Evolutionary conservation across 1,140 invertebrate genomes (phyloP), one percentile per base, ranked within the genome.

Genomic region (Battus philenor): DNA sequence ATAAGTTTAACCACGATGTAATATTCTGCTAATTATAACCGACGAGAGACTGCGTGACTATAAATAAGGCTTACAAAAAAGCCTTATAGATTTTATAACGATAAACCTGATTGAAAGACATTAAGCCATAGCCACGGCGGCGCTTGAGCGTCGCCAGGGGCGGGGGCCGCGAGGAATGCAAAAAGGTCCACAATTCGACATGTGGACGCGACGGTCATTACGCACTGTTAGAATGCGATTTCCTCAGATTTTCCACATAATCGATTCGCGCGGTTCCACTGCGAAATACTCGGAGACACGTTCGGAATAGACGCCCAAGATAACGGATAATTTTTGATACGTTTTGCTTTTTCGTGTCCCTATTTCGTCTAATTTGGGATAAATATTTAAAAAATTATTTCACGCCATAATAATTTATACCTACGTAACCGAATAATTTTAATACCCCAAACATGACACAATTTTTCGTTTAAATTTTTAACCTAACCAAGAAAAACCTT

Each of bases 231-330:
- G 52, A 58, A 50, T 54, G 68, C 59, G 58, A 76, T 81, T 84
- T 84, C 80, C 76, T 84, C 67, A 53, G 64, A 73, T 81, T 81
- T 84, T 80, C 77, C 68, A 72, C 59, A 66, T 77, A 81, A 81
- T 69, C 72, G 74, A 73, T 79, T 84, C 72, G 66, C 66, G 63
- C 70, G 57, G 61, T 69, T 71, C 61, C 60, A 69, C 58, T 57
- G 52, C 33, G 62, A 70, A 52, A 74, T 70, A 63, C 56, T 53
- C 47, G 61, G 51, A 47, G 32, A 10, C 24, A 20, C 34, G 18
- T 26, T 24, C n/a, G n/a, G n/a, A n/a, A n/a, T n/a, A n/a, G n/a
- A n/a, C n/a, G n/a, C n/a, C n/a, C n/a, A n/a, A n/a, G n/a, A n/a
- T n/a, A n/a, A n/a, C n/a, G n/a, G n/a, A n/a, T n/a, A n/a, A n/a